Evolutionary conservation across 2,888 invertebrate genomes (phyloP).

Genomic region (Cinara cedri): DNA sequence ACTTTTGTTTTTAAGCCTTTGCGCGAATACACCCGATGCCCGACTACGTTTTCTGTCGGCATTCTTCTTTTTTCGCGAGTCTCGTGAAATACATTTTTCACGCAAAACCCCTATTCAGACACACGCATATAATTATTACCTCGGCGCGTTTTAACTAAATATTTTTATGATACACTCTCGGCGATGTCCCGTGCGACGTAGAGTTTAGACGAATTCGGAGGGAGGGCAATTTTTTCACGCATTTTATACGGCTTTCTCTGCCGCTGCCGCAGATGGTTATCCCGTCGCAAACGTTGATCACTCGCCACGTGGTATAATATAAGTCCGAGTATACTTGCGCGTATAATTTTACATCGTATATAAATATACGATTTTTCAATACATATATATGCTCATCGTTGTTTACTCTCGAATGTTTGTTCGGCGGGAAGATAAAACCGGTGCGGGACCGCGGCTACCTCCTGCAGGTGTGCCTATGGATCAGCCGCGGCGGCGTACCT

Average conservation of each 20-base stretch:
- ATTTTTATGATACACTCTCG: constrained; percentile 22
- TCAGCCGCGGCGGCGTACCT: background rate
- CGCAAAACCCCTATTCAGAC: constrained; percentile 6
- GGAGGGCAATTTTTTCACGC: background rate
- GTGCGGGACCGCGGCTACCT: constrained; percentile 10
- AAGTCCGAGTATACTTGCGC: too few species aligned
- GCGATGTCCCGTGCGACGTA: too few species aligned
- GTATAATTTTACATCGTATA: too few species aligned
- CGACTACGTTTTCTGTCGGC: constrained; percentile 4
- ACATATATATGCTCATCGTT: background rate
- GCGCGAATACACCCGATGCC: background rate
- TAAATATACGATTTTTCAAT: background rate
- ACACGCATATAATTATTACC: too few species aligned
- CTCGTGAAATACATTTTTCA: constrained; percentile 23
- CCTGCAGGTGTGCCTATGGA: background rate
- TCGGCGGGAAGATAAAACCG: constrained; percentile 11
- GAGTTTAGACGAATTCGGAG: constrained; percentile 15
- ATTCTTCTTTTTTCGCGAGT: background rate
- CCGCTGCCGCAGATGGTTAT: too few species aligned
- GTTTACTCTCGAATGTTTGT: background rate
- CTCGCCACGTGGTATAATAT: too few species aligned
- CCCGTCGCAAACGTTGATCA: too few species aligned
- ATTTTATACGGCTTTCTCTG: background rate
- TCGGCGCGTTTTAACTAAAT: constrained; percentile 13
- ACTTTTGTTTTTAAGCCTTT: too few species aligned